Percentiles rank a stretch among this genome's conserved stretches.
Evolutionary conservation across 2,113 vertebrate species (phyloP).

Genomic region (Notiomystis cincta): DNA sequence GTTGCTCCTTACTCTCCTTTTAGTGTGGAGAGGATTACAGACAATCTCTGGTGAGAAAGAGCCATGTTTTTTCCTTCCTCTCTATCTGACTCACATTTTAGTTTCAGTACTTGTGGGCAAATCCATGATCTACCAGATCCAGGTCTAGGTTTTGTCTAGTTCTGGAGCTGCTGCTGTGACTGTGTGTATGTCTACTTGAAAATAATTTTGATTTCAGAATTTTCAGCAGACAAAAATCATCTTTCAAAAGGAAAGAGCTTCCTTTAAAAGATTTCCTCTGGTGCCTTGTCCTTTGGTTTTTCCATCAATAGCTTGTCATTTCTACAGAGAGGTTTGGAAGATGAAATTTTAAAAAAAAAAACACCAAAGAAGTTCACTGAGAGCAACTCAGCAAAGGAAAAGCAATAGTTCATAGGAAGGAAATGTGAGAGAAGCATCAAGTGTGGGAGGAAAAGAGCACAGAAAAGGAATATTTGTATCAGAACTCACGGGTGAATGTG

Average conservation of each 20-base stretch:
- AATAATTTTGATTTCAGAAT: background rate
- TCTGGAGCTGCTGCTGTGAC: background rate
- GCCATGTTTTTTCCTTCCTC: background rate
- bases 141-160: background rate
- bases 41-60: background rate
- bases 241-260: background rate
- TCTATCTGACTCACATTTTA: background rate
- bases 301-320: background rate
- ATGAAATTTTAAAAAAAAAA: background rate
- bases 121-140: background rate
- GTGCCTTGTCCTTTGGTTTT: background rate
- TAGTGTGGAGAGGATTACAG: background rate
- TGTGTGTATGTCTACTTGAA: background rate
- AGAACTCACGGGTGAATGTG: background rate
- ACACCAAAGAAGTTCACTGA: background rate
- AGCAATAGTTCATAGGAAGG: background rate
- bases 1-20: background rate
- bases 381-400: background rate
- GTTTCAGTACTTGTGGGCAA: rapidly evolving
- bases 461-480: background rate
- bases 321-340: background rate
- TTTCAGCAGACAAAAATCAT: background rate
- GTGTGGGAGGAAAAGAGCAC: background rate
- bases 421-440: background rate
- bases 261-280: background rate